Conservation (phyloP, 2,888 invertebrate genomes). For the Boloria euphrosyne region DNA sequence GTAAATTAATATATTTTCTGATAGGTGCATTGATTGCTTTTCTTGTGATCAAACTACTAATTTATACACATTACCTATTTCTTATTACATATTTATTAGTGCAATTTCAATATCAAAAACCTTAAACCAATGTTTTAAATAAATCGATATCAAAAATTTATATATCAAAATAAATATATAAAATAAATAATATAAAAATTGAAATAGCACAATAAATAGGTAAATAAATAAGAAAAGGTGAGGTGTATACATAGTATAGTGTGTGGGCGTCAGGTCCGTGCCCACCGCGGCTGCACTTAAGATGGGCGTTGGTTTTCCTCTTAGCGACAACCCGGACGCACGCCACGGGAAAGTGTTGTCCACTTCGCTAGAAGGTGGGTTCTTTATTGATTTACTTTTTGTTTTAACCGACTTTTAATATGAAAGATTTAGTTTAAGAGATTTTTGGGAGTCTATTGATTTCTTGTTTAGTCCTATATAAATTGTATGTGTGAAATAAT, state of each 20-base stretch:
- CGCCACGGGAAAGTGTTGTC: constrained; percentile 86
- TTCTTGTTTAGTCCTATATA: no score
- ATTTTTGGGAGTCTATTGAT: no score
- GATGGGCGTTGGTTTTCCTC: constrained; percentile 93
- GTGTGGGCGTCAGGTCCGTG: constrained; percentile 82
- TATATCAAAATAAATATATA: no score
- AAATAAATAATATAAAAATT: no score
- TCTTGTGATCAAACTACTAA: constrained; percentile 2
- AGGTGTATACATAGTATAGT: constrained; percentile 48
- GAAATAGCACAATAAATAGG: not conserved
- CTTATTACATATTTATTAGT: constrained; percentile 1
- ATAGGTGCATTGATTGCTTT: not conserved
- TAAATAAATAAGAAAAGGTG: constrained; percentile 4
- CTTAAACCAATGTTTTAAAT: not conserved
- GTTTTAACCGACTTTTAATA: not conserved
- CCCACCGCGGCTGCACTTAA: constrained; percentile 92
- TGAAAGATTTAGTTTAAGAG: not conserved
- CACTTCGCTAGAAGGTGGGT: constrained; percentile 81
- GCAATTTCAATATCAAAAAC: not conserved
- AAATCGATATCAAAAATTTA: no score
- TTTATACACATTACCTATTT: constrained; percentile 3
- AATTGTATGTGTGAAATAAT: no score
- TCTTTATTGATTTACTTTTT: not conserved
- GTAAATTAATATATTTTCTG: not conserved
- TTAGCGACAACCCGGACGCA: constrained; percentile 87